phyloP scores from a whole-genome alignment of 1,140 invertebrate species.

The Lepidotrigona ventralis region DNA sequence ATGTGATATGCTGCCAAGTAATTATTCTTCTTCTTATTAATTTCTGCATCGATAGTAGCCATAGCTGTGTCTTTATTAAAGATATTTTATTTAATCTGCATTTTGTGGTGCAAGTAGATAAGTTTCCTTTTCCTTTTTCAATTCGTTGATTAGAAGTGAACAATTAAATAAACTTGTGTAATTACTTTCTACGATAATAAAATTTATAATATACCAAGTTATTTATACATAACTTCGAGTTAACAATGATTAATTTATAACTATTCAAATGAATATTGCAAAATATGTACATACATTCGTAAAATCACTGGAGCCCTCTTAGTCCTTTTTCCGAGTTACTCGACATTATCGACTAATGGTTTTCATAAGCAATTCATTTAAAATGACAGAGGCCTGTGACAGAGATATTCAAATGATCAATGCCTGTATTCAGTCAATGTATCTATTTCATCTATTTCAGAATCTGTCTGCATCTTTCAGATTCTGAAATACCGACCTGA shows the following conservation, averaged over 20 bases:
- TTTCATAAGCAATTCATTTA: too few species aligned
- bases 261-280: too few species aligned
- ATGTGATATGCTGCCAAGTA: slow-evolving; percentile 63
- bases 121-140: too few species aligned
- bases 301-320: too few species aligned
- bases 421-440: too few species aligned
- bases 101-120: background rate
- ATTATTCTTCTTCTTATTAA: slow-evolving; percentile 55
- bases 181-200: background rate
- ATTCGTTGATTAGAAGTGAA: background rate
- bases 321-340: too few species aligned
- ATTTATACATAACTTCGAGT: background rate
- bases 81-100: background rate
- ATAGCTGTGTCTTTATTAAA: background rate
- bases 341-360: too few species aligned
- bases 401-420: too few species aligned
- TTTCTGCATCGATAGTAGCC: background rate
- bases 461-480: background rate
- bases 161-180: background rate
- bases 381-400: too few species aligned
- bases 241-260: background rate
- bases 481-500: background rate
- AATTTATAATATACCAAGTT: background rate
- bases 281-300: too few species aligned
- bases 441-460: background rate